Evolutionary conservation across 2,113 vertebrate genomes (phyloP).

Genomic region (Pollachius pollachius): DNA sequence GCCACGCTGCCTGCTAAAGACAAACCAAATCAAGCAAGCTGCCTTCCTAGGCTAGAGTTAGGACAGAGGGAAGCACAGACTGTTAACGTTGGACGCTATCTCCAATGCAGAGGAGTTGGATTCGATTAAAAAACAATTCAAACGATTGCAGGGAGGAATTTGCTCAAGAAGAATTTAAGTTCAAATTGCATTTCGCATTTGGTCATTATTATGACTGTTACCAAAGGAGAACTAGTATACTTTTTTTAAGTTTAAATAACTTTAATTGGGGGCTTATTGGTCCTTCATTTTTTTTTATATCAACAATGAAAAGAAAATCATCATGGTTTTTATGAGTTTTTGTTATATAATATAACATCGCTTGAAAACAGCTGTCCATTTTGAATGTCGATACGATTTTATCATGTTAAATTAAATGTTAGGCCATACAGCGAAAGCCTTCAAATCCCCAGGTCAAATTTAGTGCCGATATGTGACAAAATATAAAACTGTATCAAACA

Average conservation of each 20-base stretch:
- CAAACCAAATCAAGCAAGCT: background rate
- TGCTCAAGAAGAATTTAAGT: background rate
- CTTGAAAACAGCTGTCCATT: slow-evolving; percentile 3
- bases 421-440: background rate
- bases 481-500: background rate
- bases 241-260: background rate
- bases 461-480: background rate
- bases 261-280: background rate
- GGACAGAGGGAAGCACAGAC: background rate
- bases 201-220: background rate
- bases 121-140: background rate
- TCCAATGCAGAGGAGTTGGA: background rate
- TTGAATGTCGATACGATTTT: background rate
- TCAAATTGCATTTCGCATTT: slow-evolving; percentile 2
- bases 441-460: background rate
- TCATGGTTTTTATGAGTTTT: background rate
- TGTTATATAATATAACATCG: slow-evolving; percentile 9
- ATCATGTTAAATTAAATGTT: background rate
- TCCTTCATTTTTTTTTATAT: background rate
- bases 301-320: background rate
- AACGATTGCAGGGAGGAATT: background rate
- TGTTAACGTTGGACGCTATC: background rate
- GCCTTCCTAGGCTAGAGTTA: no score
- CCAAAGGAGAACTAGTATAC: slow-evolving; percentile 2
- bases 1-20: slow-evolving; percentile 27